Evolutionary conservation across 2,888 invertebrate genomes (phyloP).

Genomic region (Craniophora ligustri): DNA sequence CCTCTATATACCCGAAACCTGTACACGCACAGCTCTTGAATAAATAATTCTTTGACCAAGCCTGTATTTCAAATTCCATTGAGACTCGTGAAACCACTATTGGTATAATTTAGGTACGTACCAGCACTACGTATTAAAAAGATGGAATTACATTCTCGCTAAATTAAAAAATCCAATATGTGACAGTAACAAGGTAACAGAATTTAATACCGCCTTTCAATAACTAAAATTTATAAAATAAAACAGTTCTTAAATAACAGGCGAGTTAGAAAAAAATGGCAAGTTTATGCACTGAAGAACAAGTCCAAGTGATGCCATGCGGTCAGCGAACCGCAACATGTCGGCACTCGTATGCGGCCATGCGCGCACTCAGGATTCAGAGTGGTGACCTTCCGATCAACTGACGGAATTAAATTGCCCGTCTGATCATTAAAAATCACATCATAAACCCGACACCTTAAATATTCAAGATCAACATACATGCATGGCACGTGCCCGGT

Average conservation of each 20-base stretch:
- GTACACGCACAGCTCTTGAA: too few species aligned
- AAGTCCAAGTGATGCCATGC: conserved; percentile 60
- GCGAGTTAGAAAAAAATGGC: conserved; percentile 37
- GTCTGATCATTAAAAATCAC: conserved; percentile 28
- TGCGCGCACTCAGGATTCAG: conserved; percentile 59
- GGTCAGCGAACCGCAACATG: conserved; percentile 77
- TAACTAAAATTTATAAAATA: conserved; percentile 50
- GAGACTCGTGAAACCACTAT: neutral
- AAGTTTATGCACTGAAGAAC: conserved; percentile 56
- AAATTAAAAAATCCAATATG: conserved; percentile 1
- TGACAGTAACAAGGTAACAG: conserved; percentile 12
- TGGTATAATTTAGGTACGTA: too few species aligned
- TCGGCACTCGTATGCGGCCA: conserved; percentile 62
- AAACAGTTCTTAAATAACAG: conserved; percentile 48
- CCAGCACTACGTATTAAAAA: too few species aligned
- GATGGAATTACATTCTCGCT: conserved; percentile 11
- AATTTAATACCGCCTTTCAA: conserved; percentile 14
- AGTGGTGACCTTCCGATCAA: conserved; percentile 53
- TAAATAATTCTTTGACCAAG: too few species aligned
- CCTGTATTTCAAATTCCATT: neutral
- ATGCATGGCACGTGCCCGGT: conserved; percentile 51
- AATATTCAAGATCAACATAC: conserved; percentile 34
- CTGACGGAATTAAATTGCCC: conserved; percentile 45
- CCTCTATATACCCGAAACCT: too few species aligned
- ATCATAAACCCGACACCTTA: conserved; percentile 14